Evolutionary conservation across 2,888 invertebrate species (phyloP).

Genomic region (Mimachlamys varia): DNA sequence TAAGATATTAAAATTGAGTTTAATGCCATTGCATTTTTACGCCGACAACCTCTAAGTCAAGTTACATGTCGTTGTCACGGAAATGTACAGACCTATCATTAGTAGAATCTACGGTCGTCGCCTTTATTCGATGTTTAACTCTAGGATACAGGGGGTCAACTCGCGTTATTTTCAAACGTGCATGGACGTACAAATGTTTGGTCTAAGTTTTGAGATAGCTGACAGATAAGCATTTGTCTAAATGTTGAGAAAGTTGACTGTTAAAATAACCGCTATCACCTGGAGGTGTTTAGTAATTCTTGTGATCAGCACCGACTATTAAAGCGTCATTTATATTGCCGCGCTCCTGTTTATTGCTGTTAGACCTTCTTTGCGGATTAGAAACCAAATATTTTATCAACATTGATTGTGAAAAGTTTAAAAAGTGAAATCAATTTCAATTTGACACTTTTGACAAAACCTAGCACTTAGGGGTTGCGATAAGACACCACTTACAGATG

Average conservation of each 20-base stretch:
- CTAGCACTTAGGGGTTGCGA: neutral
- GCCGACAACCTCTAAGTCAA: too few species aligned
- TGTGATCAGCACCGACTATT: neutral
- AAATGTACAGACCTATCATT: too few species aligned
- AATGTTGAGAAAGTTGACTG: neutral
- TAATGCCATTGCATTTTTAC: too few species aligned
- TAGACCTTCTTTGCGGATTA: neutral
- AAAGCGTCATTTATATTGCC: neutral
- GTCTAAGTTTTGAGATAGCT: too few species aligned
- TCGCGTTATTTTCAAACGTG: too few species aligned
- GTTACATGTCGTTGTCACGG: too few species aligned
- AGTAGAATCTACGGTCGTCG: too few species aligned
- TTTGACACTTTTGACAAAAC: conserved; percentile 24
- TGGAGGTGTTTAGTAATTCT: neutral
- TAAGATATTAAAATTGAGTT: too few species aligned
- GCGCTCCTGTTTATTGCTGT: neutral
- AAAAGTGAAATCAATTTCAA: conserved; percentile 8
- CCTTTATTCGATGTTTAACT: too few species aligned
- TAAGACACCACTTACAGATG: neutral
- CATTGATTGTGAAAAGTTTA: neutral
- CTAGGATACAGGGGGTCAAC: too few species aligned
- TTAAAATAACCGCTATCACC: neutral
- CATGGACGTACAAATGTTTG: too few species aligned
- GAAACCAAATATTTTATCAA: neutral
- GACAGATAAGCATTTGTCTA: neutral